Base-by-base conservation (phyloP, 2,113 vertebrate genomes). In the Tenrec ecaudatus region DNA sequence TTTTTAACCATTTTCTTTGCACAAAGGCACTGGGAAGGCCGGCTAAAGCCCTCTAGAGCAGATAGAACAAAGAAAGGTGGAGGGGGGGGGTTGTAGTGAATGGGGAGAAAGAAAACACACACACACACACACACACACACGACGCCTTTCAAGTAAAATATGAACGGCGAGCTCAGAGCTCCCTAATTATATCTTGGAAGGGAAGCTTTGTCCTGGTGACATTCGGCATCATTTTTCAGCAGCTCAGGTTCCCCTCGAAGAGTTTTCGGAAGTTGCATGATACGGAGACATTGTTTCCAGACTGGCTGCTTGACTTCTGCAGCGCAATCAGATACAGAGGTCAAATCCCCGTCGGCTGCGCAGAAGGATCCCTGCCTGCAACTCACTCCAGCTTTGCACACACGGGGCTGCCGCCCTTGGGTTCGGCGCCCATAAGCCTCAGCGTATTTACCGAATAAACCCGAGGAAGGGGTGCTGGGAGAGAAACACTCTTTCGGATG, bases 221-320 rank as follows among this genome's bases (percentile, higher is more conserved):
- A 40, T 80, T 96, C 20, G 4, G 43, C 77, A n/a, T 95, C 78
- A 12, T 82, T 97, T 97, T 96, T 79, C 86, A 94, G 40, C 47
- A 88, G 86, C 88, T 90, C 86, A 60, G 89, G 40, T 95, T 96
- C 64, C 95, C 80, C 92, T 87, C 75, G 94, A 93, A 93, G 86
- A 80, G 82, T 88, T 95, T 93, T 90, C 85, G 95, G 71, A 97
- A 92, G 88, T 87, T 94, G 82, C 92, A 25, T 57, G 80, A 93
- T 96, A 94, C 0, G 78, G 86, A 73, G 64, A 83, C 89, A 23
- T 40, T 87, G 91, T 96, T 95, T 97, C 93, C 53, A 86, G 89
- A 76, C 38, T 0, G 10, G 85, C 38, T 19, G 91, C 89, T 95
- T 93, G 89, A 92, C 77, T 93, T 94, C 38, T 62, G 66, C 94